Evolutionary conservation across 1,140 invertebrate species (phyloP).

Genomic region (Rhyacophila brunnea): DNA sequence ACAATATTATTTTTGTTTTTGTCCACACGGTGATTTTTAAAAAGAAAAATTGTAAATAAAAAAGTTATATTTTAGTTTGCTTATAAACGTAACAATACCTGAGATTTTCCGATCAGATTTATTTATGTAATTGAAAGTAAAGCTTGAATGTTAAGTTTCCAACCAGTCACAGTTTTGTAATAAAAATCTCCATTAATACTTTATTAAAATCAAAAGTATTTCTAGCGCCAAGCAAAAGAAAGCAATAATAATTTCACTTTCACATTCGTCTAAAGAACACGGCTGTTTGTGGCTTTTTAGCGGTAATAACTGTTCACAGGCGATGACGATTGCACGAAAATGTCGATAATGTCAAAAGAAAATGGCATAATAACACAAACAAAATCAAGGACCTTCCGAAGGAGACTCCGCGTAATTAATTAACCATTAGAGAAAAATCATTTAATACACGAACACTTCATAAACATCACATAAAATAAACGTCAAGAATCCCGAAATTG

Average conservation of each 20-base stretch:
- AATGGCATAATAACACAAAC: neutral
- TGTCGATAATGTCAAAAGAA: conserved; percentile 1
- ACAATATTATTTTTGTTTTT: too few species aligned
- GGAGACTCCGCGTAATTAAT: neutral
- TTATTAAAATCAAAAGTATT: conserved; percentile 30
- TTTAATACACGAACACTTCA: too few species aligned
- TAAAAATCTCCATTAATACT: conserved; percentile 8
- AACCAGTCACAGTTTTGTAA: conserved; percentile 5
- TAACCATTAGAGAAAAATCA: neutral
- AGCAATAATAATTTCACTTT: conserved; percentile 27
- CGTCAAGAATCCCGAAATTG: too few species aligned
- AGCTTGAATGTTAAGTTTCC: neutral
- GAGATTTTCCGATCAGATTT: neutral
- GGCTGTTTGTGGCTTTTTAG: conserved; percentile 1
- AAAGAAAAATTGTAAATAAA: neutral
- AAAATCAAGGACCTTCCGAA: neutral
- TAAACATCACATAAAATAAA: too few species aligned
- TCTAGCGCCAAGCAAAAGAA: conserved; percentile 22
- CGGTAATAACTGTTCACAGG: conserved; percentile 1
- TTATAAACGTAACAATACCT: neutral
- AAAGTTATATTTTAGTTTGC: neutral
- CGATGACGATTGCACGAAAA: neutral
- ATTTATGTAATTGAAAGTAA: conserved; percentile 17
- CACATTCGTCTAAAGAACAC: conserved; percentile 17
- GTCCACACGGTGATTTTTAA: neutral